Evolutionary conservation across 2,797 vertebrate species (phyloP).

Genomic region (Leucoraja ocellata): DNA sequence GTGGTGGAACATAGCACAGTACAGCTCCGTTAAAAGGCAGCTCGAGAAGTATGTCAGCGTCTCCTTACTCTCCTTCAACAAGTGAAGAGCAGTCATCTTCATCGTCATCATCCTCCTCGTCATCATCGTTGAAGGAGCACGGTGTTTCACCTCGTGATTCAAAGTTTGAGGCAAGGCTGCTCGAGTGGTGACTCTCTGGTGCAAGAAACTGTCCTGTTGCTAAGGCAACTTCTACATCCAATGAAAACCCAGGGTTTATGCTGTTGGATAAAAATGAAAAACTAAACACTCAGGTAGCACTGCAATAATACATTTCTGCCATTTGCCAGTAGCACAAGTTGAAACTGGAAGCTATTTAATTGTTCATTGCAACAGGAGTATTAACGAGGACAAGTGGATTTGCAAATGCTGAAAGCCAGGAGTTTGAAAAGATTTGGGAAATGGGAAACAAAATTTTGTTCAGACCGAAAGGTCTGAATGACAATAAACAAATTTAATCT

Average conservation of each 20-base stretch:
- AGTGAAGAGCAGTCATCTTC: constrained; percentile 63
- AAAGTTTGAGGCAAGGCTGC: constrained; percentile 61
- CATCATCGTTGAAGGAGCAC: constrained; percentile 71
- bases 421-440: not conserved
- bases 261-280: constrained; percentile 45
- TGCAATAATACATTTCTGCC: not conserved
- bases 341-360: not conserved
- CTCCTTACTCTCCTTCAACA: constrained; percentile 60
- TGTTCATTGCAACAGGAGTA: not conserved
- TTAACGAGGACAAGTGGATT: not conserved
- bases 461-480: no score
- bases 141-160: constrained; percentile 70
- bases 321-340: not conserved
- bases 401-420: not conserved
- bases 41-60: constrained; percentile 39
- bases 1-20: constrained; percentile 31
- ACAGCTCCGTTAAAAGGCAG: constrained; percentile 53
- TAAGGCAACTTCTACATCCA: constrained; percentile 66
- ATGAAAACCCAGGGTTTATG: constrained; percentile 55
- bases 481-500: no score
- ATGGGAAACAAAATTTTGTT: no score
- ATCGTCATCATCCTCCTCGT: constrained; percentile 67
- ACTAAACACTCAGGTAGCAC: not conserved
- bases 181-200: constrained; percentile 61
- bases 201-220: constrained; percentile 57